Evolutionary conservation across 30 jellyfish, hydroid and myxozoan genomes (phyloP).

Genomic region (Pseudorhiza aurosa): DNA sequence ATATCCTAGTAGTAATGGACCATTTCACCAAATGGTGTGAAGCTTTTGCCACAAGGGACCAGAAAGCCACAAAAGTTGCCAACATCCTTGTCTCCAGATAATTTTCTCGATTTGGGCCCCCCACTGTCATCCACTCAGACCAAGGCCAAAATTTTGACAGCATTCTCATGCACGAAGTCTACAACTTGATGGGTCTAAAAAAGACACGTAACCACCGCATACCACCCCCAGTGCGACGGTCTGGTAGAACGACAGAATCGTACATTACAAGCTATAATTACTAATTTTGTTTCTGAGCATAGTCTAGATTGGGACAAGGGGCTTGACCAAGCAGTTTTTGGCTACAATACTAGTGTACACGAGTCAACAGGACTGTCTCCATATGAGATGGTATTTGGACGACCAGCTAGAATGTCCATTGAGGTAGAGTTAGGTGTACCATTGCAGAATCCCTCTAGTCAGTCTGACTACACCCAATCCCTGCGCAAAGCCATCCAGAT

Average conservation of each 20-base stretch:
- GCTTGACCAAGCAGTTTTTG: conserved; percentile 60
- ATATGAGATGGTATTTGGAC: conserved; percentile 58
- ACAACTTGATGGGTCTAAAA: conserved; percentile 36
- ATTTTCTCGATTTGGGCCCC: conserved; percentile 66
- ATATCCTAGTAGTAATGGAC: conserved; percentile 58
- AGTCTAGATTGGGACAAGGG: conserved; percentile 47
- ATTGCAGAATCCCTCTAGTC: conserved; percentile 49
- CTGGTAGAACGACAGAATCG: conserved; percentile 37
- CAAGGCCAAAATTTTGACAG: conserved; percentile 49
- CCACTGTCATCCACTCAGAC: conserved; percentile 61
- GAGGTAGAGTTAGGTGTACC: conserved; percentile 60
- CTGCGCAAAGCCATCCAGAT: conserved; percentile 41
- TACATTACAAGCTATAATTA: conserved; percentile 28
- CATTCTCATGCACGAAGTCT: conserved; percentile 50
- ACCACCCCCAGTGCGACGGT: conserved; percentile 61
- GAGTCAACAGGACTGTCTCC: conserved; percentile 64
- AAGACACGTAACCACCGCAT: conserved; percentile 46
- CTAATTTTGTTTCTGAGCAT: conserved; percentile 47
- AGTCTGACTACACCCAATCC: conserved; percentile 55
- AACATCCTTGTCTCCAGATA: conserved; percentile 37
- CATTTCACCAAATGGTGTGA: conserved; percentile 78
- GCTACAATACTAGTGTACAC: conserved; percentile 30
- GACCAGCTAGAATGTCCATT: conserved; percentile 54
- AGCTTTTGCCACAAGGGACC: conserved; percentile 51
- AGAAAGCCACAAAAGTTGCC: conserved; percentile 43